Evolutionary conservation across 2,888 invertebrate genomes (phyloP).

Genomic region (Gibbula magus): DNA sequence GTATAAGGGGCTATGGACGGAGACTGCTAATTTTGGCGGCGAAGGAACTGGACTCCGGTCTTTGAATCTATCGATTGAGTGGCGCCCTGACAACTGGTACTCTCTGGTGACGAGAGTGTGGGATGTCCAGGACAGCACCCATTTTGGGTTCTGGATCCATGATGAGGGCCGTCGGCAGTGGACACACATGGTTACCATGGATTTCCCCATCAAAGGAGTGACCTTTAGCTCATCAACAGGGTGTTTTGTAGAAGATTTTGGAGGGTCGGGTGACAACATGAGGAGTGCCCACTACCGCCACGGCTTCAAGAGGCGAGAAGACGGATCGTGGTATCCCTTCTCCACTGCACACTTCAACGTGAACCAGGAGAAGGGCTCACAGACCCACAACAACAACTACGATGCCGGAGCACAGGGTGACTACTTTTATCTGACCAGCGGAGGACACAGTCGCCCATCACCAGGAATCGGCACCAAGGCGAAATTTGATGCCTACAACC

Average conservation of each 20-base stretch:
- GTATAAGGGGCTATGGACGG: conserved; percentile 42
- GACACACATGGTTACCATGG: conserved; percentile 49
- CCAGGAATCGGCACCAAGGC: conserved; percentile 33
- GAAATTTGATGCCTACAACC: conserved; percentile 27
- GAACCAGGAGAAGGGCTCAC: conserved; percentile 37
- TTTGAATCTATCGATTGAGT: conserved; percentile 49
- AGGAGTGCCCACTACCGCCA: conserved; percentile 45
- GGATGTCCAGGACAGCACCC: conserved; percentile 42
- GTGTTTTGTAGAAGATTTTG: conserved; percentile 55
- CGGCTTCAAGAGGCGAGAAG: conserved; percentile 43
- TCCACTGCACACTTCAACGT: conserved; percentile 42
- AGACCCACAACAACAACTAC: conserved; percentile 43
- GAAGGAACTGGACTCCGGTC: conserved; percentile 52
- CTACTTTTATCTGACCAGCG: conserved; percentile 45
- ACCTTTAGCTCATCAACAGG: conserved; percentile 43
- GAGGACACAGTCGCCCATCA: conserved; percentile 49
- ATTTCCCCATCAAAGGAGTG: conserved; percentile 43
- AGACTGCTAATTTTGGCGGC: conserved; percentile 45
- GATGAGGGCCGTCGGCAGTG: conserved; percentile 43
- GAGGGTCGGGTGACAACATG: conserved; percentile 44
- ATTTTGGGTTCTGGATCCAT: conserved; percentile 53
- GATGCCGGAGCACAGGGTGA: conserved; percentile 38
- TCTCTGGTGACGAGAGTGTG: conserved; percentile 47
- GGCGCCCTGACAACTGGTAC: conserved; percentile 54
- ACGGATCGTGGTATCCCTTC: conserved; percentile 45